phyloP scores from a whole-genome alignment of 2,113 vertebrate species.

The Caracal caracal region DNA sequence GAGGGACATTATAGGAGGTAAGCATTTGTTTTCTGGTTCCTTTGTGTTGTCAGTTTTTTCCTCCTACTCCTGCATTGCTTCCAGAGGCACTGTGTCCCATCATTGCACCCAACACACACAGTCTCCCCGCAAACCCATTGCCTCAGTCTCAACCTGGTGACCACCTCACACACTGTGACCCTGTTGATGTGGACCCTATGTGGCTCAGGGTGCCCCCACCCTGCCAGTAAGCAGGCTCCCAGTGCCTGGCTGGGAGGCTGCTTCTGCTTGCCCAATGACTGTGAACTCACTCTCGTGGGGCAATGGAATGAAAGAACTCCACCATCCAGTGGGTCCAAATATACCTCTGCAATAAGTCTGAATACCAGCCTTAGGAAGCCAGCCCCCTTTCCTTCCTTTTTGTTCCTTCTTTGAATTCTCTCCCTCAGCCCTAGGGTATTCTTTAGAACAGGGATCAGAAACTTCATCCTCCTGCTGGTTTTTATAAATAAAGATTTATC shows the following conservation, averaged over 20 bases:
- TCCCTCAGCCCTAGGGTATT: background rate
- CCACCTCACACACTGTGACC: background rate
- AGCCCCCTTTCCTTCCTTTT: background rate
- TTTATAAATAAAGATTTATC: constrained; percentile 22
- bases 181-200: background rate
- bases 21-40: background rate
- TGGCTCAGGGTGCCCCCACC: background rate
- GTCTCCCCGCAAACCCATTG: background rate
- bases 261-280: background rate
- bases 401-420: background rate
- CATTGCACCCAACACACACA: rapidly evolving
- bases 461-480: background rate
- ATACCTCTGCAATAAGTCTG: background rate
- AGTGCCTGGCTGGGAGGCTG: background rate
- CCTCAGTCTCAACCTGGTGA: background rate
- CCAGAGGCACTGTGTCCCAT: background rate
- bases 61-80: background rate
- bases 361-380: background rate
- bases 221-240: background rate
- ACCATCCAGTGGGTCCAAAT: background rate
- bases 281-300: background rate
- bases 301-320: rapidly evolving
- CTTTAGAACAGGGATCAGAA: background rate
- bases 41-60: background rate
- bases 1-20: background rate